Base-by-base conservation (phyloP, 1,140 invertebrate genomes). In the Drosophila mojavensis region DNA sequence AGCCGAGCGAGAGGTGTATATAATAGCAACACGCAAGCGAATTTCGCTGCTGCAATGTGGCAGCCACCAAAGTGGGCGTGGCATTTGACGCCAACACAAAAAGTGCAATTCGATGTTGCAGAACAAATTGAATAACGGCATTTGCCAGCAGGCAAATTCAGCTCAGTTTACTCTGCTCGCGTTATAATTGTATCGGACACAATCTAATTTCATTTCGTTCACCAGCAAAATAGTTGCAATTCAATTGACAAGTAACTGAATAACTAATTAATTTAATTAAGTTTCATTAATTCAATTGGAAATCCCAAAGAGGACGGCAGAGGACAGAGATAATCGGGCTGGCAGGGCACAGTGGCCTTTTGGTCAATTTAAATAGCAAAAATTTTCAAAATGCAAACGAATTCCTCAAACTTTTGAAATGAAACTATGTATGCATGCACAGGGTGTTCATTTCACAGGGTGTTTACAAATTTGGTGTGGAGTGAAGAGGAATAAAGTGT, bases 11-110 rank as follows among this genome's bases (percentile, higher is more conserved):
- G 10, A 11, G 36, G 11, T 39, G 28, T 36, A 24, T 2, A 24
- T 24, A 61, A 33, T n/a, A 75, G 33, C 43, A 39, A 65, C 81
- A 86, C 82, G 81, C 79, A 72, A 81, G 70, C 70, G 53, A 64
- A 69, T 70, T 61, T 75, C 17, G 69, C 47, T 69, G 81, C 67
- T 64, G 51, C 60, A 51, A 36, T 51, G 43, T 54, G 63, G 17
- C 20, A 48, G 45, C 10, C 10, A 36, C 47, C 47, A 54, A 28
- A 48, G 55, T 61, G 24, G 72, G 61, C 66, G 70, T 69, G 76
- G 58, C 33, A 53, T 24, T 36, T 47, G 62, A 53, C 30, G 39
- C 15, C 30, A 28, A 48, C 13, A n/a, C 43, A n/a, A 39, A 39
- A 47, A 63, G 28, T 26, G 50, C 50, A 70, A 28, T 48, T 56